Evolutionary conservation across 2,797 vertebrate species (phyloP).

Genomic region (Anguilla obscura): DNA sequence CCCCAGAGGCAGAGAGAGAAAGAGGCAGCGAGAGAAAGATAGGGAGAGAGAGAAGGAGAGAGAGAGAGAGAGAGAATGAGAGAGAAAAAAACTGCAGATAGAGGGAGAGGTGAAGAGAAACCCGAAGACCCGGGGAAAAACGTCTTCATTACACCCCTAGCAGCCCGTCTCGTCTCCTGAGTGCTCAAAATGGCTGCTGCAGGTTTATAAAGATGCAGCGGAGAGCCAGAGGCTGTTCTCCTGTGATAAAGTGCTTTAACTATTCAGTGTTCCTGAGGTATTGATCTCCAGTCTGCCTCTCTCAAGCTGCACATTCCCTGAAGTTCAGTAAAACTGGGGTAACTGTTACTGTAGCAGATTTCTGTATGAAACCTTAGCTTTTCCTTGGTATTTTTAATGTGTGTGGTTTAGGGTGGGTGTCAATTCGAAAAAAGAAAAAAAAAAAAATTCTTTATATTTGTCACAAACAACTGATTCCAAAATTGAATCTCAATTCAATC

Average conservation of each 20-base stretch:
- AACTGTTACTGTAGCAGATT: not conserved
- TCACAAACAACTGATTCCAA: not conserved
- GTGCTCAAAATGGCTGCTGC: not conserved
- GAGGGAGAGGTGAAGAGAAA: not conserved
- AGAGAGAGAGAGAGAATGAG: not conserved
- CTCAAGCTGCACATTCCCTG: not conserved
- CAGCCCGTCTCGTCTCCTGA: not conserved
- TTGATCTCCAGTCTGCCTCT: not conserved
- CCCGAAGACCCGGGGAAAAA: not conserved
- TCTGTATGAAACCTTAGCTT: not conserved
- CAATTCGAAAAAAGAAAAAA: not conserved
- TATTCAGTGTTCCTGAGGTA: not conserved
- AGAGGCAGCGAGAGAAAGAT: not conserved
- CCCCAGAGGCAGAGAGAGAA: not conserved
- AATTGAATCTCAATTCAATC: not conserved
- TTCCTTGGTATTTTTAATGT: not conserved
- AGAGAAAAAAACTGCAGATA: not conserved
- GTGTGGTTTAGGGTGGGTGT: not conserved
- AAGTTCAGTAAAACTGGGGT: not conserved
- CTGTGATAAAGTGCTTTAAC: not conserved
- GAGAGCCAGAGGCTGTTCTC: not conserved
- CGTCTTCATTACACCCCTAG: not conserved
- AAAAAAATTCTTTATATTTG: not conserved
- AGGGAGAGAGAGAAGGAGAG: not conserved
- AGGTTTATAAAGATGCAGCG: not conserved